phyloP scores from a whole-genome alignment of 1,140 invertebrate genomes.

The Sycophaga agraensis region DNA sequence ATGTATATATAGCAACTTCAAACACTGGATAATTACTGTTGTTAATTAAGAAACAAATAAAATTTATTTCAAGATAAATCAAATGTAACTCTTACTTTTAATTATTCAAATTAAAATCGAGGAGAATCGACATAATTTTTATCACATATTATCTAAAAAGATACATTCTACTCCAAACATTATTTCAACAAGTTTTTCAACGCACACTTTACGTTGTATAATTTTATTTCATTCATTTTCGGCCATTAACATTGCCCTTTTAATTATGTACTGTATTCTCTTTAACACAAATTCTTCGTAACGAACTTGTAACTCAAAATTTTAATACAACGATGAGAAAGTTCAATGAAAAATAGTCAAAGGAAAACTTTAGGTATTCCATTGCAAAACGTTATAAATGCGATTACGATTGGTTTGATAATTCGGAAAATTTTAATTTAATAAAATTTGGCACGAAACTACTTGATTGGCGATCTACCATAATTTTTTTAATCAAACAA shows the following conservation, averaged over 20 bases:
- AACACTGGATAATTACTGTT: neutral
- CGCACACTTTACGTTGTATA: neutral
- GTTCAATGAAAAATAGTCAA: constrained; percentile 18
- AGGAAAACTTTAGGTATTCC: no score
- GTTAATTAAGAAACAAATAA: neutral
- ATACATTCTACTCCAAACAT: constrained; percentile 17
- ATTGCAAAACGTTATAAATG: no score
- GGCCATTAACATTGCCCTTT: neutral
- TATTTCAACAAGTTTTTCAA: constrained; percentile 14
- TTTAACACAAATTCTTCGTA: constrained; percentile 1
- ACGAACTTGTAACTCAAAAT: constrained; percentile 16
- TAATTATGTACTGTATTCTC: constrained; percentile 8
- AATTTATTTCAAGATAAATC: neutral
- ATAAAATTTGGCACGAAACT: no score
- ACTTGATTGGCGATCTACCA: no score
- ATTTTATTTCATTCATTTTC: constrained; percentile 1
- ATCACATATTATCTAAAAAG: constrained; percentile 22
- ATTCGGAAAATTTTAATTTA: no score
- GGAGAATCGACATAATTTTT: constrained; percentile 5
- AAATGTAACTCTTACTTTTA: neutral
- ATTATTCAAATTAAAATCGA: neutral
- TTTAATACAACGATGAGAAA: constrained; percentile 18
- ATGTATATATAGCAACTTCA: no score
- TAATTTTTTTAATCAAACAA: no score
- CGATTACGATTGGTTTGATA: no score